These are phyloP conservation scores for Megaceryle maxima DNA, from an alignment of 2,113 vertebrate species.

Conservation along the genomic window DNA sequence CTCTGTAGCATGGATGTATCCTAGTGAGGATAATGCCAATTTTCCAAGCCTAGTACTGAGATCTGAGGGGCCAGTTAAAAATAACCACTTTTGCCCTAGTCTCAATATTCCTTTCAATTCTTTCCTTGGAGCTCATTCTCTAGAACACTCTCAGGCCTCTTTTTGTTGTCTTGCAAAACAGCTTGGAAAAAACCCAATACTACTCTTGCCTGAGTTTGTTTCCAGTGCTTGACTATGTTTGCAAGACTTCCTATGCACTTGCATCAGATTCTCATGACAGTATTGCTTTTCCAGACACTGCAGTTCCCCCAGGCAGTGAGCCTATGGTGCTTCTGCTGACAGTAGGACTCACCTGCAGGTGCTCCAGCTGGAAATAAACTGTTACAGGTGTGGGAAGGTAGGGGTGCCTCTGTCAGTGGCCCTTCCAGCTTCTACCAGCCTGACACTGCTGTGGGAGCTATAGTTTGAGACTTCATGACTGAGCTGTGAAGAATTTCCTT, in stretches of 20 bases:
- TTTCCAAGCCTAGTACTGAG: background rate
- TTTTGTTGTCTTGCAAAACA: background rate
- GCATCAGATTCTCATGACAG: background rate
- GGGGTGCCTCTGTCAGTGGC: background rate
- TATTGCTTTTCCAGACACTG: background rate
- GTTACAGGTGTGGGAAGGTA: background rate
- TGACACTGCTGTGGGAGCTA: background rate
- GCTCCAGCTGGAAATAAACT: background rate
- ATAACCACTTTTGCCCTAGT: background rate
- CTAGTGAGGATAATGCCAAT: background rate
- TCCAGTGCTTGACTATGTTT: background rate
- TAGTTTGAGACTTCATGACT: background rate
- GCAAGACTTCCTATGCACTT: background rate
- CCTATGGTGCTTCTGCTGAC: background rate
- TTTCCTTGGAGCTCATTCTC: background rate
- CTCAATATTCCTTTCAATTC: fast-evolving
- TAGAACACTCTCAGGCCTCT: background rate
- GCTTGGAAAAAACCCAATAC: background rate
- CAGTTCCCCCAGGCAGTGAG: background rate
- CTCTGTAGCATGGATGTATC: background rate
- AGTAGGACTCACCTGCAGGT: background rate
- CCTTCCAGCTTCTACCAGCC: background rate
- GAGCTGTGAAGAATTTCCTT: background rate
- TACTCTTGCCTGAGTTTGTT: background rate
- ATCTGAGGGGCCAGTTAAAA: background rate